phyloP scores from a whole-genome alignment of 35 echinoderm and acorn worm species.

The Heliocidaris erythrogramma region DNA sequence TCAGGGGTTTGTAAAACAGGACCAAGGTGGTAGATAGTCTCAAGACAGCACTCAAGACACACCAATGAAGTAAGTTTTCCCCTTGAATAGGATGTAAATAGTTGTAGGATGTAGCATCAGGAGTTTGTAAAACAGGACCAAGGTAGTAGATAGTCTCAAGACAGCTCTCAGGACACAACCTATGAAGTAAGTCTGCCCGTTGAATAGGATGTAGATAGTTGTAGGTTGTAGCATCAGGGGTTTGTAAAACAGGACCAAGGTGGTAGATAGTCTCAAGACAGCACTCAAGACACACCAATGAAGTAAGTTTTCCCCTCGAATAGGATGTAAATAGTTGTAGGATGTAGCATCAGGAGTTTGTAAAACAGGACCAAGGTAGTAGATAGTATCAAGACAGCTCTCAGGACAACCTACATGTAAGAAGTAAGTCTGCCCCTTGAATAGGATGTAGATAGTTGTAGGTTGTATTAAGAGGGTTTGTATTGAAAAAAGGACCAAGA shows the following conservation, averaged over 20 bases:
- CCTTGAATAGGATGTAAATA: background rate
- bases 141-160: conserved; percentile 86
- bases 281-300: conserved; percentile 93
- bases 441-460: background rate
- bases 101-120: no score
- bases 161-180: conserved; percentile 93
- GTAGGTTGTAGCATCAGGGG: no score
- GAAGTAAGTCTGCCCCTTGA: conserved; percentile 50
- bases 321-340: background rate
- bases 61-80: conserved; percentile 79
- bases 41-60: conserved; percentile 85
- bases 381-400: conserved; percentile 88
- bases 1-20: background rate
- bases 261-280: conserved; percentile 91
- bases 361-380: background rate
- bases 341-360: no score
- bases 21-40: conserved; percentile 92
- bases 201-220: background rate
- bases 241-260: conserved; percentile 62
- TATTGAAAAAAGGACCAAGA: conserved; percentile 77
- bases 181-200: conserved; percentile 69
- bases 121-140: conserved; percentile 56
- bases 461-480: no score
- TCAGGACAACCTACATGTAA: conserved; percentile 89
- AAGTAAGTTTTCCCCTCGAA: conserved; percentile 39